These are phyloP conservation scores for Onchidella celtica DNA, from an alignment of 2,888 invertebrate species.

Conservation along the genomic window DNA sequence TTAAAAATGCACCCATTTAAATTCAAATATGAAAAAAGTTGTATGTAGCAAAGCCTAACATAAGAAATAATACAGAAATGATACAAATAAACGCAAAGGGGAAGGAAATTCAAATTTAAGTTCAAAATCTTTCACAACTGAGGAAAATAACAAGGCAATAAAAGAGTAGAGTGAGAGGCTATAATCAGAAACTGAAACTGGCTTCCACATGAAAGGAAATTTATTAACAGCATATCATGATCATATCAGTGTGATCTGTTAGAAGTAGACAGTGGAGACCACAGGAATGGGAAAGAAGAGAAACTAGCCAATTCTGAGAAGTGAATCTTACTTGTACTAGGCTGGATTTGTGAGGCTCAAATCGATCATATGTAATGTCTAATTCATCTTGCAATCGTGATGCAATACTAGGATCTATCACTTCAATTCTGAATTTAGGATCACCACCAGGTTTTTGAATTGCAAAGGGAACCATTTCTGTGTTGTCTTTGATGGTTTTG, in stretches of 20 bases:
- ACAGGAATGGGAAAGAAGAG: background rate
- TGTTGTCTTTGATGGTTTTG: constrained; percentile 43
- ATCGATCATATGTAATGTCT: constrained; percentile 47
- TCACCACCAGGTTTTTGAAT: background rate
- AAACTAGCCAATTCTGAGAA: too few species aligned
- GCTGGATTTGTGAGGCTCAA: constrained; percentile 42
- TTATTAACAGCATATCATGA: too few species aligned
- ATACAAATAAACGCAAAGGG: too few species aligned
- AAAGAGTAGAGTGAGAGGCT: too few species aligned
- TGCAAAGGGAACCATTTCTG: constrained; percentile 48
- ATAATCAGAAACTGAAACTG: too few species aligned
- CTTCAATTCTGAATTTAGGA: constrained; percentile 23
- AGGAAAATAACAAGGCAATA: background rate
- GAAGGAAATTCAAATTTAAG: too few species aligned
- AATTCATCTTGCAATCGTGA: constrained; percentile 38
- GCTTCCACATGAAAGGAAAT: too few species aligned
- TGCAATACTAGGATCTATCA: constrained; percentile 44
- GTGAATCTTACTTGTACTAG: constrained; percentile 17
- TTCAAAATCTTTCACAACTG: background rate
- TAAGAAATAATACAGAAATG: too few species aligned
- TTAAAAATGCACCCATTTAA: too few species aligned
- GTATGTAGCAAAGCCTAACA: too few species aligned
- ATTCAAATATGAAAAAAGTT: too few species aligned
- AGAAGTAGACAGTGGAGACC: background rate
- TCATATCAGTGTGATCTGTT: too few species aligned